These are phyloP conservation scores for Lophura nycthemera DNA, from an alignment of 2,113 vertebrate species.

Conservation along the genomic window DNA sequence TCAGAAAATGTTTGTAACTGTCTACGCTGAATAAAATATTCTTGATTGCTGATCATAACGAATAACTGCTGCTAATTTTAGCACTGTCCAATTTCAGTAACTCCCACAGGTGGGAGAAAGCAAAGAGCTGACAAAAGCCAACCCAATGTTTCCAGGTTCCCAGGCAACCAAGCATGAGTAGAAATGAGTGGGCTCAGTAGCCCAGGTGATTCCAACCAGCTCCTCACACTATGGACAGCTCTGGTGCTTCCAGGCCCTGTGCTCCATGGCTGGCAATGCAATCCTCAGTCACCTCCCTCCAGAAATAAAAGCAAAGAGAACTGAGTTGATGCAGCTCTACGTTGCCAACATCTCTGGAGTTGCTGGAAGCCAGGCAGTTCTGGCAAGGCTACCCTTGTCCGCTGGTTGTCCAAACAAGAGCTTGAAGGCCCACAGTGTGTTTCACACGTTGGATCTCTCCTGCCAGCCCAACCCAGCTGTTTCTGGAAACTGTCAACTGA, in stretches of 20 bases:
- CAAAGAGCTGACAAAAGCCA: background rate
- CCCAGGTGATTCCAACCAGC: background rate
- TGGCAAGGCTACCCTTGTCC: background rate
- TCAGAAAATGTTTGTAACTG: background rate
- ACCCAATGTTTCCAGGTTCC: background rate
- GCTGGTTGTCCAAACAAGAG: background rate
- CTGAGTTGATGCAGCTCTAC: background rate
- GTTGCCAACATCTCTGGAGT: background rate
- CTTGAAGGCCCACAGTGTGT: background rate
- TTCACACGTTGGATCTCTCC: background rate
- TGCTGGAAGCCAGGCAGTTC: background rate
- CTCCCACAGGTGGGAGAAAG: background rate
- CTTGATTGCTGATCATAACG: background rate
- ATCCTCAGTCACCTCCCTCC: background rate
- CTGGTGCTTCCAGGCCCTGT: rapidly evolving
- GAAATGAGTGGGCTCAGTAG: background rate
- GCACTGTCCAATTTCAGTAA: background rate
- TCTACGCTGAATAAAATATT: background rate
- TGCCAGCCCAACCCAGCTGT: background rate
- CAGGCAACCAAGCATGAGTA: background rate
- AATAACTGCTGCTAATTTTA: background rate
- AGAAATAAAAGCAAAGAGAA: background rate
- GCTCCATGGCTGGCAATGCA: background rate
- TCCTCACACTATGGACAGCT: background rate
- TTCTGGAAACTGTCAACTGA: background rate